Evolutionary conservation across 2,888 invertebrate species (phyloP).

Genomic region (Vanessa cardui): DNA sequence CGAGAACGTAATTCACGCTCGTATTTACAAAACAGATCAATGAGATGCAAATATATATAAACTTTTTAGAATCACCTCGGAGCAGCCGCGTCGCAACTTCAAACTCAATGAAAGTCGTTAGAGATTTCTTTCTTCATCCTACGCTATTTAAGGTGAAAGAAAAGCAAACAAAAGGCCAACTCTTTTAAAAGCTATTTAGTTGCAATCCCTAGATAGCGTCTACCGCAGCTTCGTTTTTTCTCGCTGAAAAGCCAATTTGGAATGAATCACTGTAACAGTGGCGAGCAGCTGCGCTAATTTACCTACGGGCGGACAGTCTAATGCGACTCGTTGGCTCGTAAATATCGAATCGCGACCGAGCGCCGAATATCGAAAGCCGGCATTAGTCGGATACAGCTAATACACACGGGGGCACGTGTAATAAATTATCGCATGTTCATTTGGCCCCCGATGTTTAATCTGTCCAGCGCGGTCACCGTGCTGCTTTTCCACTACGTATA

Average conservation of each 20-base stretch:
- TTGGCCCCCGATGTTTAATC: conserved; percentile 81
- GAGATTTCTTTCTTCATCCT: conserved; percentile 39
- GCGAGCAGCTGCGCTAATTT: conserved; percentile 83
- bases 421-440: conserved; percentile 82
- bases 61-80: conserved; percentile 21
- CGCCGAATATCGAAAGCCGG: conserved; percentile 82
- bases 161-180: conserved; percentile 61
- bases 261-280: conserved; percentile 82
- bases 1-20: background rate
- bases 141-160: conserved; percentile 43
- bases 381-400: conserved; percentile 83
- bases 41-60: conserved; percentile 7
- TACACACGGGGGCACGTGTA: conserved; percentile 79
- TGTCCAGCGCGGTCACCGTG: conserved; percentile 56
- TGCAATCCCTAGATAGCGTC: conserved; percentile 69
- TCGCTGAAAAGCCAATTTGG: conserved; percentile 82
- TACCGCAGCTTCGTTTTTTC: conserved; percentile 65
- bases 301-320: conserved; percentile 82
- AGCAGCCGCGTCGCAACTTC: conserved; percentile 27
- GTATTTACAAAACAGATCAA: conserved; percentile 16
- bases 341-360: conserved; percentile 79
- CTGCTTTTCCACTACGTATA: conserved; percentile 30
- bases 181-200: conserved; percentile 77
- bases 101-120: conserved; percentile 40
- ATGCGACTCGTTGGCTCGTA: conserved; percentile 79